Base-by-base conservation (phyloP, 2,888 invertebrate species). In the Carpatolechia fugitivella region DNA sequence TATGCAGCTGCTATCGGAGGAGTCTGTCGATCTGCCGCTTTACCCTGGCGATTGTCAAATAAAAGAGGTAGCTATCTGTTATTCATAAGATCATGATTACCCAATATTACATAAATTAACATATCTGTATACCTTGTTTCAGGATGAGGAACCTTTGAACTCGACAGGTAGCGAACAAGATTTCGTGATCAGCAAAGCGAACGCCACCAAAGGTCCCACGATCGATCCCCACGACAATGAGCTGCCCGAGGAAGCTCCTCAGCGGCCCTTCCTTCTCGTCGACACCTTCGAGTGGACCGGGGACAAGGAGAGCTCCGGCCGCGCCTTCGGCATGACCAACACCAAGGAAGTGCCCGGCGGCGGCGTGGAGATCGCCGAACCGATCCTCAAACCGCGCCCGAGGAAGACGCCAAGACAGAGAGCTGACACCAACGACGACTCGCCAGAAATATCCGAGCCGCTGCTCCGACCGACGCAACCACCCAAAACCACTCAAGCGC, bases 41-140 rank as follows among this genome's bases (percentile, higher is more conserved):
- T 93, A 94, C 68, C 92, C 95, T 0, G 96, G 96, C 2, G 93
- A 96, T 65, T 97, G 97, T 72, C 92, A 93, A 74, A 82, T 94
- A 60, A 93, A 93, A 49, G 83, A 90, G 68, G 92, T 92, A 63
- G 6, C 40, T 16, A 40, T 10, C 18, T 7, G 1, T 24, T 24
- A 24, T 24, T 24, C 3, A 6, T 24, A 24, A 24, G 24, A 24
- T 24, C n/a, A n/a, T n/a, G n/a, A n/a, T n/a, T n/a, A n/a, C n/a
- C n/a, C n/a, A 4, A 11, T 33, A 35, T 16, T 1, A 11, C 11
- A 5, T 11, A 41, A 20, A 41, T 41, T 3, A 20, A 41, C 10
- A 10, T 7, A 10, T 6, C 11, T 29, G 13, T 38, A 10, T 35
- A 52, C 16, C 16, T 55, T 40, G 6, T 61, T 64, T 33, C 65